These are phyloP conservation scores for Rhingia campestris DNA, from an alignment of 2,888 invertebrate species.

Conservation along the genomic window DNA sequence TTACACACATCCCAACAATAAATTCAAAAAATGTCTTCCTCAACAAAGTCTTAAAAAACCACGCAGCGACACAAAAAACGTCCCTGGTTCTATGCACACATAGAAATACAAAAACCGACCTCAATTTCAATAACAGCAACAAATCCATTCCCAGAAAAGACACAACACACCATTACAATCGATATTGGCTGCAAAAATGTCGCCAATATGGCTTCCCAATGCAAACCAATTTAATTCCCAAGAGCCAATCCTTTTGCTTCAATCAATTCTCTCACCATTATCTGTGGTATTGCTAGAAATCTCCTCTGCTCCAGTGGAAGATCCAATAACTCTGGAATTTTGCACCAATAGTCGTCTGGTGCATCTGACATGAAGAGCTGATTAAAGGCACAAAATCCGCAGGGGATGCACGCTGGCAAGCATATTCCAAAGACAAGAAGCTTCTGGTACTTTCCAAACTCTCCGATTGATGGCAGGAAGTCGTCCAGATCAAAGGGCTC, in stretches of 20 bases:
- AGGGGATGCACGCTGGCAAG: constrained; percentile 93
- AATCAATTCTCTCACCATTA: constrained; percentile 81
- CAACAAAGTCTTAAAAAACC: background rate
- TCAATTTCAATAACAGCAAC: background rate
- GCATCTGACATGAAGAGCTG: constrained; percentile 96
- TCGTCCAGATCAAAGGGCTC: constrained; percentile 90
- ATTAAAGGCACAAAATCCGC: constrained; percentile 96
- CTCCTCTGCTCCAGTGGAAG: constrained; percentile 85
- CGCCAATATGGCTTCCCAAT: constrained; percentile 60
- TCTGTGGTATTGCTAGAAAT: constrained; percentile 86
- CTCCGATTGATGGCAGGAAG: constrained; percentile 92
- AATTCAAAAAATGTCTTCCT: background rate
- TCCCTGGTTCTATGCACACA: too few relatives aligned
- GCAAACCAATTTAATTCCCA: constrained; percentile 20
- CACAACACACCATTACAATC: constrained; percentile 36
- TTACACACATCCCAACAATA: background rate
- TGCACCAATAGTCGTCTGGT: constrained; percentile 93
- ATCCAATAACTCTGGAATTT: constrained; percentile 86
- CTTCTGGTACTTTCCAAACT: constrained; percentile 95
- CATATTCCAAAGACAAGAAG: constrained; percentile 92
- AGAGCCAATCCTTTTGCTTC: too few relatives aligned
- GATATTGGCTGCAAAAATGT: constrained; percentile 49
- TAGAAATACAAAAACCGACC: background rate
- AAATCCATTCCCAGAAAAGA: constrained; percentile 1
- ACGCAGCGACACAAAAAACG: background rate